A percentile compares a stretch with the other conserved stretches of the same genome.
Conservation (phyloP, 2,113 vertebrate species). For the Oreochromis tanganicae region DNA sequence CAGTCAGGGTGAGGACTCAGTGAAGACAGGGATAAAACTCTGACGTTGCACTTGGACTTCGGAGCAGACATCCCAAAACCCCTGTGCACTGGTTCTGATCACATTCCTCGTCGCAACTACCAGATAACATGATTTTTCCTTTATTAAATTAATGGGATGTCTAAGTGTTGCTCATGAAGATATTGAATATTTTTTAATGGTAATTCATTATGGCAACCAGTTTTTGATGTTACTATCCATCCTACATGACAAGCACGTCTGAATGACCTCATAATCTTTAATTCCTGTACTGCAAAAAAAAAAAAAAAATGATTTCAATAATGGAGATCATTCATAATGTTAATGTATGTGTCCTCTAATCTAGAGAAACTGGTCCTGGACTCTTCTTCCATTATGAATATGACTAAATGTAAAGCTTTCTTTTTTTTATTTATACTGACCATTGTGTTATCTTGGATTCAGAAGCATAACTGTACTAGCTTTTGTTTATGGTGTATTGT, state of each 20-base stretch:
- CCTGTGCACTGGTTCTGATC: background rate
- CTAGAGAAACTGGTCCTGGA: background rate
- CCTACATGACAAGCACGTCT: background rate
- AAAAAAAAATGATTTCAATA: background rate
- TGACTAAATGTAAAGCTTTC: background rate
- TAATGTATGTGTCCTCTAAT: background rate
- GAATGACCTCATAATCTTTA: background rate
- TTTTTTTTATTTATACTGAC: background rate
- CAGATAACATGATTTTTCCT: background rate
- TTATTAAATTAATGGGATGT: background rate
- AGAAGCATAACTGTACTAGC: background rate
- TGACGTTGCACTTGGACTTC: background rate
- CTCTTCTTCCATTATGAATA: background rate
- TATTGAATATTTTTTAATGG: background rate
- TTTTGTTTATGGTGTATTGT: background rate
- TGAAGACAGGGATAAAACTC: background rate
- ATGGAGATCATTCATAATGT: constrained; percentile 7
- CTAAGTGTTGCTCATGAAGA: background rate
- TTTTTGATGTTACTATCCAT: background rate
- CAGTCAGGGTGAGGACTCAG: background rate
- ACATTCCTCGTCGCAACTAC: background rate
- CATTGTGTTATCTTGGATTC: background rate
- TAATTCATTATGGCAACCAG: background rate
- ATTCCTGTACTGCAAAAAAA: background rate
- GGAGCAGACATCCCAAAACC: background rate